phyloP scores from a whole-genome alignment of 2,113 vertebrate species.

The Loxodonta africana region DNA sequence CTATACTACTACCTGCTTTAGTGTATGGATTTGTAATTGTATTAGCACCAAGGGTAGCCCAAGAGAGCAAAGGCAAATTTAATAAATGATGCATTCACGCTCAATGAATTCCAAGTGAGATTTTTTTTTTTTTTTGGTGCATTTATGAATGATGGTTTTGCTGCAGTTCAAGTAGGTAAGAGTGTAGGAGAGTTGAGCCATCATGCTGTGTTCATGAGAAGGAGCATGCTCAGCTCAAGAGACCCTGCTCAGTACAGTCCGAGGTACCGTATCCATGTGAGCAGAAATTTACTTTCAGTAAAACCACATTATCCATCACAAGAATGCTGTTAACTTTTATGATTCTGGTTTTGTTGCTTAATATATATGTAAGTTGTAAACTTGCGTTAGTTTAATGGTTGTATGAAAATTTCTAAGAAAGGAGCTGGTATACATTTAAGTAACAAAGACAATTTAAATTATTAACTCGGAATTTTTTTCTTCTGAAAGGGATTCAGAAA shows the following conservation, averaged over 20 bases:
- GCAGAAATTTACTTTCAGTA: not conserved
- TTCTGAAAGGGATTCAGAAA: constrained; percentile 25
- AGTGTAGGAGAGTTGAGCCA: not conserved
- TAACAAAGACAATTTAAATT: constrained; percentile 6
- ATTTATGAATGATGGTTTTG: not conserved
- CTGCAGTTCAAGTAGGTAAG: not conserved
- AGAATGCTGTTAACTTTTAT: not conserved
- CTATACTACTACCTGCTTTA: not conserved
- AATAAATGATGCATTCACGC: not conserved
- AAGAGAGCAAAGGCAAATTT: not conserved
- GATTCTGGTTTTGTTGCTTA: constrained; percentile 13
- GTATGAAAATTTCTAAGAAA: not conserved
- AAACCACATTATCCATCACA: not conserved
- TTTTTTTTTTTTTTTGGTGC: not conserved
- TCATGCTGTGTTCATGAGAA: not conserved
- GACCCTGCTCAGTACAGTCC: not conserved
- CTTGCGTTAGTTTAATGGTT: constrained; percentile 7
- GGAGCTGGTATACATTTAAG: not conserved
- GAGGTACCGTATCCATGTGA: not conserved
- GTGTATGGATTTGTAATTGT: not conserved
- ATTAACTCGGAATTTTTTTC: not conserved
- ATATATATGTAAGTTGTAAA: constrained; percentile 14
- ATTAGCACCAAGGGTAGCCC: not conserved
- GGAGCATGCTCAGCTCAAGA: not conserved
- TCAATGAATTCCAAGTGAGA: not conserved